phyloP scores from a whole-genome alignment of 2,888 invertebrate species.

The Nymphalis urticae region DNA sequence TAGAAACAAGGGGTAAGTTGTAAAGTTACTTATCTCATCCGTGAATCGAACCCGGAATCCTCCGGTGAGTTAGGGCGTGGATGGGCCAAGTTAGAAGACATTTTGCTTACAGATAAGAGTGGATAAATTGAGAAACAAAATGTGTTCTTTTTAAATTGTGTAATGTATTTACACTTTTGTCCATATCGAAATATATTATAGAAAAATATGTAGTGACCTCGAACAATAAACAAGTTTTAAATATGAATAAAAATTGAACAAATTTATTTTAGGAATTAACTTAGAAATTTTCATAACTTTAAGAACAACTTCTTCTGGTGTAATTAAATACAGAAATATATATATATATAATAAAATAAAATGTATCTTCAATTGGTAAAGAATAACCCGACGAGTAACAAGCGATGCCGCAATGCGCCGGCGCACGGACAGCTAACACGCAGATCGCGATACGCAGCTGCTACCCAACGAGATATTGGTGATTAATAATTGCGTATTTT shows the following conservation, averaged over 20 bases:
- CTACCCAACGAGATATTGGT: background rate
- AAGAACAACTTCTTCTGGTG: no score
- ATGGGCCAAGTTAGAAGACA: slow-evolving; percentile 28
- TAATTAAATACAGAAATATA: no score
- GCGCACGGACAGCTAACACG: slow-evolving; percentile 2
- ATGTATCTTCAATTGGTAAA: background rate
- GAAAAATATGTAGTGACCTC: no score
- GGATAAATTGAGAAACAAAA: slow-evolving; percentile 6
- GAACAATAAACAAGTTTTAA: no score
- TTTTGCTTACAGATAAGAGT: slow-evolving; percentile 24
- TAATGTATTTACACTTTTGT: no score
- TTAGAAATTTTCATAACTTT: no score
- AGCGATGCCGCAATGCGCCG: slow-evolving; percentile 24
- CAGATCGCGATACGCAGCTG: slow-evolving; percentile 32
- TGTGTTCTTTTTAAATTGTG: no score
- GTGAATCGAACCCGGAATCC: slow-evolving; percentile 35
- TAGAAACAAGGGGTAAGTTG: slow-evolving; percentile 33
- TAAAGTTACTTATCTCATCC: slow-evolving; percentile 27
- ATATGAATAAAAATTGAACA: no score
- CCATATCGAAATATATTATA: no score
- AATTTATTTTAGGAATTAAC: no score
- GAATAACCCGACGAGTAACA: slow-evolving; percentile 46
- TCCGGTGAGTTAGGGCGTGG: slow-evolving; percentile 24
- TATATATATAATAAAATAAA: background rate
- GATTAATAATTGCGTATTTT: slow-evolving; percentile 2